Conservation (phyloP, 2,113 vertebrate genomes). For the Cyanoderma ruficeps region DNA sequence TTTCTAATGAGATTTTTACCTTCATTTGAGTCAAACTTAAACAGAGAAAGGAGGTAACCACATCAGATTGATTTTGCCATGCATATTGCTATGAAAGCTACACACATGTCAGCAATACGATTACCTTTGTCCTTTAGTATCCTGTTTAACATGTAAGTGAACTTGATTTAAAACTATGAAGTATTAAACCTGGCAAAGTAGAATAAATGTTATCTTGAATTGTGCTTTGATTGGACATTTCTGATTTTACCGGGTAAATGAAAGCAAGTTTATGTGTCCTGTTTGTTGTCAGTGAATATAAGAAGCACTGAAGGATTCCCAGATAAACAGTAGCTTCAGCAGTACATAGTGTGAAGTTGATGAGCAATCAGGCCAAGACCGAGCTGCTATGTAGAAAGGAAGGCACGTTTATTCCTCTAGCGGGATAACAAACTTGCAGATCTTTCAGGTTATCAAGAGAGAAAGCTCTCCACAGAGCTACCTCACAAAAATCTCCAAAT, state of each 20-base stretch:
- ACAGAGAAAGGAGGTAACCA: neutral
- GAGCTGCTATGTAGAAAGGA: neutral
- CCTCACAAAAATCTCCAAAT: neutral
- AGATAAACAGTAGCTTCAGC: neutral
- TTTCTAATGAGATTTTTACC: neutral
- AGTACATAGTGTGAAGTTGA: neutral
- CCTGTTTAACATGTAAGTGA: neutral
- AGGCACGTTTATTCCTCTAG: neutral
- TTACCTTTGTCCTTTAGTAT: neutral
- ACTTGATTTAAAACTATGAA: neutral
- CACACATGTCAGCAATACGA: neutral
- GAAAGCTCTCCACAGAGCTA: neutral
- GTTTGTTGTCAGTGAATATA: neutral
- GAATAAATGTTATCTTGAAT: neutral
- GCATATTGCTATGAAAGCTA: neutral
- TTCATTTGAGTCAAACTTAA: neutral
- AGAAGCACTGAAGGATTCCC: neutral
- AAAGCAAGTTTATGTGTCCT: neutral
- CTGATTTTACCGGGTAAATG: neutral
- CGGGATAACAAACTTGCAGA: neutral
- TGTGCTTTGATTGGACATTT: neutral
- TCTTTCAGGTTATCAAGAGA: neutral
- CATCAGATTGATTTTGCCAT: neutral
- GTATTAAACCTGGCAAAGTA: neutral
- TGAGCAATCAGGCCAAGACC: neutral